A percentile compares a stretch with the other conserved stretches of the same genome.
These are phyloP conservation scores for Thamnaconus septentrionalis DNA, from an alignment of 2,113 vertebrate genomes.

Conservation along the genomic window DNA sequence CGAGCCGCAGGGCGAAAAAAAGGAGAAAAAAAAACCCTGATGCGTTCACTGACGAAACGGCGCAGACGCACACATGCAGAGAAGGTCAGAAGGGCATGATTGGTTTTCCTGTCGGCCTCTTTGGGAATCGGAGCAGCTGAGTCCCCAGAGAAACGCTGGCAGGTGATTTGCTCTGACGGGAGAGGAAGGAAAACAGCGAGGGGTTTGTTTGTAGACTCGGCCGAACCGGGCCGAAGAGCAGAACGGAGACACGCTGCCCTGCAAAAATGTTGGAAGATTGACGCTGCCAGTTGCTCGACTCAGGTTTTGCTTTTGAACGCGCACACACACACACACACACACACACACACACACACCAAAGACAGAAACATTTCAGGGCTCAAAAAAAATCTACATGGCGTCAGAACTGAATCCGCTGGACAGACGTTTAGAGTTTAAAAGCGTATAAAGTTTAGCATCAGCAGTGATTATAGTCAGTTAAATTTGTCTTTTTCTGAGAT, in stretches of 20 bases:
- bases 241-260: conserved; percentile 19
- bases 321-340: no score
- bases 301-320: conserved; percentile 42
- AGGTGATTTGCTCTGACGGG: conserved; percentile 20
- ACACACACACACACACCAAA: conserved; percentile 34
- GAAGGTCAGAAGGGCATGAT: conserved; percentile 45
- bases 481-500: no score
- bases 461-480: no score
- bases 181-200: conserved; percentile 35
- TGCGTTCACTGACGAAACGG: neutral
- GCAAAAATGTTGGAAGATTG: conserved; percentile 20
- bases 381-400: no score
- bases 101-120: conserved; percentile 51
- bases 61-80: neutral
- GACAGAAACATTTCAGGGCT: conserved; percentile 15
- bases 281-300: neutral
- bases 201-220: conserved; percentile 3
- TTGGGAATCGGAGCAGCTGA: conserved; percentile 43
- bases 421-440: no score
- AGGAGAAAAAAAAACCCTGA: neutral
- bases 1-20: no score
- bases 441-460: no score
- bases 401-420: no score
- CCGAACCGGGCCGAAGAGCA: conserved; percentile 22
- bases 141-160: conserved; percentile 29